Percentiles rank a stretch among this genome's conserved stretches.
Evolutionary conservation across 1,140 invertebrate species (phyloP).

Genomic region (Eriosoma lanigerum): DNA sequence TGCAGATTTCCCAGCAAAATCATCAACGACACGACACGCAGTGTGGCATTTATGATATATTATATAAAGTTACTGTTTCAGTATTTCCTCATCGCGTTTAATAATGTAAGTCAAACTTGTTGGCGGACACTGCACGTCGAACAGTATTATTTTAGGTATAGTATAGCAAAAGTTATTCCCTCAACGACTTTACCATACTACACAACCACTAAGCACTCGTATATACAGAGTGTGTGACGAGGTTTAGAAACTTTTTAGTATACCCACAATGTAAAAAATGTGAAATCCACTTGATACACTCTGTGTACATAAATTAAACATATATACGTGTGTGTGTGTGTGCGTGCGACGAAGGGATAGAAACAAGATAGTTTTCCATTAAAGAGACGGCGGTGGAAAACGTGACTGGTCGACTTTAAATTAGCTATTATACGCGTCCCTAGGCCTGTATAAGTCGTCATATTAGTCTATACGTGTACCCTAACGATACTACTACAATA

Average conservation of each 20-base stretch:
- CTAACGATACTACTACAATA: neutral
- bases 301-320: neutral
- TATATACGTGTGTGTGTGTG: neutral
- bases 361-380: constrained; percentile 36
- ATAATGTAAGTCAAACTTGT: neutral
- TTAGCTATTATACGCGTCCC: neutral
- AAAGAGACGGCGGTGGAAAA: neutral
- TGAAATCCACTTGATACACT: no score
- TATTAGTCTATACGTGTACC: neutral
- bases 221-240: no score
- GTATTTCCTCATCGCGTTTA: neutral
- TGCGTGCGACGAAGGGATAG: neutral
- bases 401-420: constrained; percentile 40
- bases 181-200: neutral
- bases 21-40: no score
- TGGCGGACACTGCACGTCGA: neutral
- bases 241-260: no score
- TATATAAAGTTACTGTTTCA: no score
- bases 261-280: no score
- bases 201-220: no score
- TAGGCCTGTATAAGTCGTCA: neutral
- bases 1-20: no score
- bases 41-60: no score
- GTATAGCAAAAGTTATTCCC: neutral
- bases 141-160: no score